Evolutionary conservation across 2,797 vertebrate genomes (phyloP), one percentile per base, ranked within the genome.

Genomic region (Babyrousa celebensis): DNA sequence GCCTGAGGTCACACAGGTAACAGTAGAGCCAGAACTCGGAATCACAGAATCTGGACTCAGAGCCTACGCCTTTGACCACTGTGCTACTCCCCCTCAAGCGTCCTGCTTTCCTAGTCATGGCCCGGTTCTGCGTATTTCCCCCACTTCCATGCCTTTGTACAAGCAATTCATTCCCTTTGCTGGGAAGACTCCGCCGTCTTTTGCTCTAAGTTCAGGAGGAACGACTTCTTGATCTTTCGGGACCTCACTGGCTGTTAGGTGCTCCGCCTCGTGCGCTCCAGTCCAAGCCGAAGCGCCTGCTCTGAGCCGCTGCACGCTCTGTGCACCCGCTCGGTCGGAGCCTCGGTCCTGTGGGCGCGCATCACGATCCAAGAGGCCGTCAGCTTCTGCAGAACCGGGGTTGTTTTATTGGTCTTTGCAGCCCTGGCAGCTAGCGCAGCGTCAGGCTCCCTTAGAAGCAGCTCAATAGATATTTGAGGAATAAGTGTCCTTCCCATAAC

Each of bases 171-270:
- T 91, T 88, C 18, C 40, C 60, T 91, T 36, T 75, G 20, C 77
- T 88, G 89, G 63, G 27, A 89, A 93, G 65, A 18, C 12, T 71
- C 54, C 83, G 92, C 32, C 14, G 12, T 27, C 40, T 70, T 95
- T 88, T n/a, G n/a, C 32, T 94, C 68, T 93, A 40, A 43, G 29
- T 90, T 79, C 54, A 56, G 68, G 32, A 40, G 62, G 48, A 68
- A 78, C 27, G 77, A 72, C 52, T 65, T 92, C 25, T 72, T 67
- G 48, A 43, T 72, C 63, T 94, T 92, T 90, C 63, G 79, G 40
- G 32, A 67, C 18, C 77, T 48, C 74, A 72, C 11, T 25, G 1
- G 36, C 36, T 36, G 36, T 36, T 36, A 36, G 36, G 1, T 18
- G 32, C 40, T 62, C 29, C 56, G 58, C 67, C n/a, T 52, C n/a